Evolutionary conservation across 2,797 vertebrate genomes (phyloP).

Genomic region (Glyptemys insculpta): DNA sequence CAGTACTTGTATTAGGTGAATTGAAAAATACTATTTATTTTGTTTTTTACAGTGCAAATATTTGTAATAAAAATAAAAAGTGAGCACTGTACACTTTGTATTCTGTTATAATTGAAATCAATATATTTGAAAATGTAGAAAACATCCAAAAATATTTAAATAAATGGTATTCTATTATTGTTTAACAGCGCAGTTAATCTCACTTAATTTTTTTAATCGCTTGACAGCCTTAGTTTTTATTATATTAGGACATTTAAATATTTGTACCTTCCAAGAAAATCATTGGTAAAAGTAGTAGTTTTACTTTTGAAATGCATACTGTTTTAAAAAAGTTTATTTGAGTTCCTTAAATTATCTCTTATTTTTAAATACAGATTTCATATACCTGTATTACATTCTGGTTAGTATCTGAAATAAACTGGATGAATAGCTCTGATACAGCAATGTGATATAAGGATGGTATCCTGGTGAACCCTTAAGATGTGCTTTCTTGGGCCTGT

Average conservation of each 20-base stretch:
- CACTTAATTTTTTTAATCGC: too few species aligned
- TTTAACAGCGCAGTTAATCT: too few species aligned
- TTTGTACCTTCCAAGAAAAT: neutral
- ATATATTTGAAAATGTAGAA: too few species aligned
- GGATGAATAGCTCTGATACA: slow-evolving; percentile 1
- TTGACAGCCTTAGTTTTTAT: too few species aligned
- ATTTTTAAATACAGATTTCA: neutral
- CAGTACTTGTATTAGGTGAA: too few species aligned
- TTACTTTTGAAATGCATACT: neutral
- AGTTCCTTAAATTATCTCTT: neutral
- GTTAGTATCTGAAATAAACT: neutral
- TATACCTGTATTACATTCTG: neutral
- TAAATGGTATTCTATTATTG: too few species aligned
- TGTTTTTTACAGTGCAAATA: too few species aligned
- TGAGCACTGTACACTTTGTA: too few species aligned
- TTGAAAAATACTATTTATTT: too few species aligned
- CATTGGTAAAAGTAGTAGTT: neutral
- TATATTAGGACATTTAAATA: neutral
- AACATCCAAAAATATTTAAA: too few species aligned
- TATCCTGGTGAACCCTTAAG: neutral
- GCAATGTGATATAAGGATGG: neutral
- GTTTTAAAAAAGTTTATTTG: neutral
- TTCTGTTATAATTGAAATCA: too few species aligned
- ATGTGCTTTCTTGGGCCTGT: neutral
- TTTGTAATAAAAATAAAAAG: too few species aligned